Base-by-base conservation (phyloP, 2,797 vertebrate genomes). In the Babyrousa celebensis region DNA sequence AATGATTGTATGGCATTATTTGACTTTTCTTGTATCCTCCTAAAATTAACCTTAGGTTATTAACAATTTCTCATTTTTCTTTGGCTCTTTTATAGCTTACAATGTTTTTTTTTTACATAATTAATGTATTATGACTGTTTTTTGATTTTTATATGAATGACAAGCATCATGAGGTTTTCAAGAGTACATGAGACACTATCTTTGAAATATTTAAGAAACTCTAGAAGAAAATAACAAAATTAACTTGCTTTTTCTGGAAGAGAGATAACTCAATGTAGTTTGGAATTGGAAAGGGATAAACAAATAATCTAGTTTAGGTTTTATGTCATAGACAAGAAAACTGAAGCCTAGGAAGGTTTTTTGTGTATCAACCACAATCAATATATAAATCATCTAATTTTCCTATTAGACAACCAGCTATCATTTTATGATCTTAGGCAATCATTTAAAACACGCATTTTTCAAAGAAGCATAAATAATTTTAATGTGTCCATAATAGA, bases 211-310 rank as follows among this genome's bases (percentile, higher is more conserved):
- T 23, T 77, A 85, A 95, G 85, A 89, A 80, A 78, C 3, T 3
- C 25, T 56, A 52, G 27, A 86, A 92, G 91, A 63, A 91, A 97
- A 85, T 54, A 84, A 72, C 5, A 62, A 62, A 62, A 62, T 62
- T n/a, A 60, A 36, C 52, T 68, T 87, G 18, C 17, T 15, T n/a
- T 25, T 88, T 84, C 89, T 89, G 25, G 21, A 89, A 67, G 72
- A 89, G 56, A 89, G 32, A 29, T n/a, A 48, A 77, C 82, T 85
- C 21, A 86, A 4, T 72, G 0, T 62, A 21, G 4, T 72, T 72
- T 91, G n/a, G 48, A 94, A 77, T 16, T 89, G 16, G 27, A 94
- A 94, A 91, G 43, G 14, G 21, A 25, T 43, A 54, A 65, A 65
- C 27, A 93, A 21, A 43, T n/a, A 12, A 43, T 67, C 27, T 32